Base-by-base conservation (phyloP, 1,140 invertebrate species). In the Apis laboriosa region DNA sequence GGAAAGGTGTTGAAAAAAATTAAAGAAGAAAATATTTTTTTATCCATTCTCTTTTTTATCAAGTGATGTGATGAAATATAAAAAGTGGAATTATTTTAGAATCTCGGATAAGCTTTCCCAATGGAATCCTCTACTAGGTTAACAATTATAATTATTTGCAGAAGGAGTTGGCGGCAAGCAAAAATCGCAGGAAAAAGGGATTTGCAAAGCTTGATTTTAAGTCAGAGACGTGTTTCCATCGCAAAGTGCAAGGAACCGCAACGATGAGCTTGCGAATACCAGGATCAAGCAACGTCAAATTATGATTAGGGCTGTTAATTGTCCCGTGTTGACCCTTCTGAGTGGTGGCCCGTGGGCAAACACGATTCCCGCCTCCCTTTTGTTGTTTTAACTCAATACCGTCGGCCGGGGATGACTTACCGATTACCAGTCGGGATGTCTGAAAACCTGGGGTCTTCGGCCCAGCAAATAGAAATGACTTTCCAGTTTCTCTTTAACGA, bases 241-340 rank as follows among this genome's bases (percentile, higher is more conserved):
- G 81, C 19, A 67, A 58, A 70, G 80, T 66, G 80, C 66, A 68
- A 77, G 67, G 75, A 64, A 53, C 66, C 86, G 63, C 72, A 66
- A 80, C 56, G 83, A 74, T 80, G 86, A 85, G 84, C 75, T 82
- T 74, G 86, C 87, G 86, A 80, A 82, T 86, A 84, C 75, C 55
- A 76, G 86, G 88, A 89, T 89, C 87, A 89, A 86, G 83, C 77
- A 83, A 89, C 83, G 88, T 90, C 88, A 87, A 89, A 89, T 90
- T 89, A 90, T 91, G 89, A 92, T 91, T 88, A 90, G 83, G 85
- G 84, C 84, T 84, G 86, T 90, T 92, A 91, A 92, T 91, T 91
- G 90, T 86, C 85, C 83, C 87, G 51, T 92, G 90, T 92, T 92
- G 90, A 92, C 90, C 84, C 86, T 91, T 67, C 88, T 87, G 88